Base-by-base conservation (phyloP, 2,888 invertebrate species). In the Eretmocerus hayati region DNA sequence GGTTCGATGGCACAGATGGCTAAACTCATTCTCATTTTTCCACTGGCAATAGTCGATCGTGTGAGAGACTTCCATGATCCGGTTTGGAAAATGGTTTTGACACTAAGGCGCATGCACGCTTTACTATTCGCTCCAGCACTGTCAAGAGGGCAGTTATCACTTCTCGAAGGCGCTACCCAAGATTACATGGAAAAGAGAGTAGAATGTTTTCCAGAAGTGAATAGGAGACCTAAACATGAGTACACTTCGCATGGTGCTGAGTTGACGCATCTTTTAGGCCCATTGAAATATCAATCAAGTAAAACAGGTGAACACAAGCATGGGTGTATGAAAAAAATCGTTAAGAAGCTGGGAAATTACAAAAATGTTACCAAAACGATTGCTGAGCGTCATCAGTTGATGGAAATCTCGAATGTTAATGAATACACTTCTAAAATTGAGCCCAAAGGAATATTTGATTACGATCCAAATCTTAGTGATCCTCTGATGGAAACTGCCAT, bases 201-300 rank as follows among this genome's bases (percentile, higher is more conserved):
- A 9, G 9, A 22, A 16, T 42, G 32, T 33, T 50, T 50, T 39
- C 37, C 46, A 8, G 13, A 5, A 9, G 20, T 31, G 5, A 13
- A 13, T 3, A n/a, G 31, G 19, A 16, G 32, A 50, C 54, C 54
- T 16, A 56, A 58, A 32, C 59, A 59, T 43, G 54, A 58, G 35
- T 59, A 53, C 41, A 11, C 57, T 1, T 16, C 37, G 5, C 59
- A 59, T 42, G 56, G 55, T 32, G 38, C 50, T 8, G 18, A 47
- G 15, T 32, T 52, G 8, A 53, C 56, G 9, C 16, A 44, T 8
- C 22, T 45, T 35, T 56, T 53, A 35, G 54, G 56, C 18, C 51
- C 46, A 13, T 31, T 56, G 5, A 50, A 54, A 40, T 50, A 57
- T 6, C 16, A 49, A 5, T 58, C 54, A 55, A 58, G 50, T n/a